phyloP scores from a whole-genome alignment of 2,888 invertebrate species.

The Polia nebulosa region DNA sequence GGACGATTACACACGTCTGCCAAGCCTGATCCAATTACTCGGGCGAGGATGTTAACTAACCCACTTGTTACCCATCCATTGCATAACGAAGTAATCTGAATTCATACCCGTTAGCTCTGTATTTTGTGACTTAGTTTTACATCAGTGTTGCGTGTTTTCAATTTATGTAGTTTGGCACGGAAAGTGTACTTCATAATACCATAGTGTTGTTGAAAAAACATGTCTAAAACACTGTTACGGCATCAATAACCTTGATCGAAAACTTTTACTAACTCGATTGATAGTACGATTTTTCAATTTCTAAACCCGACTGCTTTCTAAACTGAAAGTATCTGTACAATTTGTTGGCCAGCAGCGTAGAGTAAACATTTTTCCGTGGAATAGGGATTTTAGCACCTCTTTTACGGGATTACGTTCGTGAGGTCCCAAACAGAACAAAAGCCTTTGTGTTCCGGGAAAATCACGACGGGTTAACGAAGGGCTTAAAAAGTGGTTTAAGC shows the following conservation, averaged over 20 bases:
- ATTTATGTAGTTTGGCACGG: conserved; percentile 26
- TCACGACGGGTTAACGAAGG: conserved; percentile 56
- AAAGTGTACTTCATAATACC: conserved; percentile 24
- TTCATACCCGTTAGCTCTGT: conserved; percentile 30
- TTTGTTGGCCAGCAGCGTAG: conserved; percentile 4
- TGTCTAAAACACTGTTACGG: conserved; percentile 11
- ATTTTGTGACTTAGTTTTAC: conserved; percentile 21
- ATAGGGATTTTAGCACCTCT: conserved; percentile 44
- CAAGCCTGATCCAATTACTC: conserved; percentile 56
- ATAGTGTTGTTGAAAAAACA: conserved; percentile 26
- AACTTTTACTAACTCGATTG: conserved; percentile 22
- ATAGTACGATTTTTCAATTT: conserved; percentile 11
- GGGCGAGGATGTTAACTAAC: conserved; percentile 57
- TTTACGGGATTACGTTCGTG: conserved; percentile 52
- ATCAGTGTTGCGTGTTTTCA: conserved; percentile 42
- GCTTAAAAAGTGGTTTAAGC: conserved; percentile 42
- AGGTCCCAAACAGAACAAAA: conserved; percentile 46
- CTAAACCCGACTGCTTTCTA: background rate
- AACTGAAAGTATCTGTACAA: conserved; percentile 4
- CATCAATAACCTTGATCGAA: conserved; percentile 23
- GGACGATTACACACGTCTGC: conserved; percentile 46
- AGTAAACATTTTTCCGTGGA: conserved; percentile 24
- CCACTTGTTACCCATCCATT: conserved; percentile 55
- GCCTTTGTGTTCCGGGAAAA: conserved; percentile 41
- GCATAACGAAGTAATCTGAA: conserved; percentile 50